Percentiles rank a stretch among this genome's conserved stretches.
phyloP scores from a whole-genome alignment of 2,888 invertebrate genomes.

The Erpobdella octoculata region DNA sequence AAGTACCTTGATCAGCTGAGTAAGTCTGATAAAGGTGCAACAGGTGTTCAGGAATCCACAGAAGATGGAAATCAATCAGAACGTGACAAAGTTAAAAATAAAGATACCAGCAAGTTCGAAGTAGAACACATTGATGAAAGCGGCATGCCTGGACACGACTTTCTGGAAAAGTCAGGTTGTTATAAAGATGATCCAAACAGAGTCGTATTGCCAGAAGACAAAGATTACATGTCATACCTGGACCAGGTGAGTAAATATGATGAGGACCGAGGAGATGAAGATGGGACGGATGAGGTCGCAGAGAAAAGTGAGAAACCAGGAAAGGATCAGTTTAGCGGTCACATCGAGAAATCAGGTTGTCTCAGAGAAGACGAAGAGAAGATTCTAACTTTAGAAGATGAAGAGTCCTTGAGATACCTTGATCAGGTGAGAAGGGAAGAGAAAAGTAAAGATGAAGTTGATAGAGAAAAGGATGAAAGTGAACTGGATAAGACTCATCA shows the following conservation, averaged over 20 bases:
- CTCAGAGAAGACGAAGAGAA: background rate
- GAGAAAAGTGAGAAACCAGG: background rate
- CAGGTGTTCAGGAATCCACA: background rate
- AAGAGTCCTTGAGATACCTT: background rate
- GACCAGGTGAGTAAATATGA: background rate
- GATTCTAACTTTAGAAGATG: constrained; percentile 6
- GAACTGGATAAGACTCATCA: no score
- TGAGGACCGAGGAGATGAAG: background rate
- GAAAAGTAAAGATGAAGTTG: no score
- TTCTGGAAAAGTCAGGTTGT: constrained; percentile 1
- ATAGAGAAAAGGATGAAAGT: no score
- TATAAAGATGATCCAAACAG: background rate
- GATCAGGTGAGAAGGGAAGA: background rate
- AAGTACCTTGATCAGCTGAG: background rate
- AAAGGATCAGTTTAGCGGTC: no score
- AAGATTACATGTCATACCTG: background rate
- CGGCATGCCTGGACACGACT: background rate
- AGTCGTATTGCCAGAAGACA: background rate
- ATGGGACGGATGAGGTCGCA: background rate
- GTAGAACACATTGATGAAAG: background rate
- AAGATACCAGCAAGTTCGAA: background rate
- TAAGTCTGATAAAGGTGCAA: background rate
- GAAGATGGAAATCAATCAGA: no score
- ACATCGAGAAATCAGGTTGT: constrained; percentile 5
- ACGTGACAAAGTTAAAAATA: no score